Conservation (phyloP, 1,140 invertebrate species). For the Caenorhabditis remanei region DNA sequence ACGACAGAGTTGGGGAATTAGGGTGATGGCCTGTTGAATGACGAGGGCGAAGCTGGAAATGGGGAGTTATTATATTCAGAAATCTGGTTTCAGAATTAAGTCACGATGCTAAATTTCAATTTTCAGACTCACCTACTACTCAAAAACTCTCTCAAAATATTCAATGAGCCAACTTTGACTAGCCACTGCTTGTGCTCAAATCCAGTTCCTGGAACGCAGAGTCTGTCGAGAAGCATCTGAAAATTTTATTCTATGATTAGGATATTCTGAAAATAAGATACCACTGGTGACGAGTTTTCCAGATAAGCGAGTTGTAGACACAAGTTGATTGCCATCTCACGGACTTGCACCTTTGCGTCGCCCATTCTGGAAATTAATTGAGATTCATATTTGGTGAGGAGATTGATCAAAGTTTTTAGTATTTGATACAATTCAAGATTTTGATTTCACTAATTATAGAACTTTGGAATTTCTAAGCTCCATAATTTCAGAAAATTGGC, state of each 20-base stretch:
- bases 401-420: too few species aligned
- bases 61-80: too few species aligned
- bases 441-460: too few species aligned
- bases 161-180: slow-evolving; percentile 35
- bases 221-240: slow-evolving; percentile 32
- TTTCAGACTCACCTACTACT: slow-evolving; percentile 10
- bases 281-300: slow-evolving; percentile 37
- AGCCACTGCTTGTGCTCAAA: slow-evolving; percentile 41
- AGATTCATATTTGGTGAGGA: neutral
- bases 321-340: slow-evolving; percentile 27
- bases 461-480: too few species aligned
- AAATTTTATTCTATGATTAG: neutral
- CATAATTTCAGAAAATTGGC: too few species aligned
- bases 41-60: slow-evolving; percentile 25
- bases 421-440: too few species aligned
- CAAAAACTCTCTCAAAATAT: slow-evolving; percentile 35
- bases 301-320: slow-evolving; percentile 25
- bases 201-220: slow-evolving; percentile 14
- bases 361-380: slow-evolving; percentile 1
- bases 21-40: neutral
- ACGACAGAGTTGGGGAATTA: slow-evolving; percentile 28
- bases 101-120: too few species aligned
- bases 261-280: neutral
- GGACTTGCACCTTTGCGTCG: slow-evolving; percentile 19
- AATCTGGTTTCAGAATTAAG: neutral